Conservation (phyloP, 2,113 vertebrate genomes). For the Synodontis membranacea region DNA sequence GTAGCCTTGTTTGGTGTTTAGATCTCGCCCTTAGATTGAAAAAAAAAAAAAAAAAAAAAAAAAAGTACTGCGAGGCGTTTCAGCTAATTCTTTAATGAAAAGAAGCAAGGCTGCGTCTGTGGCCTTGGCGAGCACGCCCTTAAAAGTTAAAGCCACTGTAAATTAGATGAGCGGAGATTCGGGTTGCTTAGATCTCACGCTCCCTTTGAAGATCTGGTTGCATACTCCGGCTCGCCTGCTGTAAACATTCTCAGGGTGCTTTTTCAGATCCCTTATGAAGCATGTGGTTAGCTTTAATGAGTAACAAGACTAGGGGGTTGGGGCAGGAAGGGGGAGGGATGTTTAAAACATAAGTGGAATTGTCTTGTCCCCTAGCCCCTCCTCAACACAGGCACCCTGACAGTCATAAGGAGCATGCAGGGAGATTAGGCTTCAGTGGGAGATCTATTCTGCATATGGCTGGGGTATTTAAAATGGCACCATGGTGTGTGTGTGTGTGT, state of each 20-base stretch:
- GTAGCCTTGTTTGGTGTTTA: slow-evolving; percentile 62
- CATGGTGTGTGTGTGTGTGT: no score
- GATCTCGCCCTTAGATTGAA: slow-evolving; percentile 60
- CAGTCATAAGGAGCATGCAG: slow-evolving; percentile 13
- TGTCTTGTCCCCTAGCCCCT: slow-evolving; percentile 47
- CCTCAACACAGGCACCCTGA: slow-evolving; percentile 31
- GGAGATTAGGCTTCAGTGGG: slow-evolving; percentile 30
- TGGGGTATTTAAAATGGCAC: slow-evolving; percentile 50
- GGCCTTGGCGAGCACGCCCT: slow-evolving; percentile 57
- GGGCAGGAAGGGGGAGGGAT: slow-evolving; percentile 9
- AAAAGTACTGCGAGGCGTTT: slow-evolving; percentile 57
- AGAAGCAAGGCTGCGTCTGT: slow-evolving; percentile 67
- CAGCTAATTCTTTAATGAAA: slow-evolving; percentile 45
- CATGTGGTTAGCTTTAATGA: slow-evolving; percentile 49
- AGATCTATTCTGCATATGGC: slow-evolving; percentile 60
- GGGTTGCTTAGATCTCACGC: slow-evolving; percentile 34
- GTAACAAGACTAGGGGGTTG: slow-evolving; percentile 51
- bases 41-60: no score
- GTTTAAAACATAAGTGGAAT: slow-evolving; percentile 69
- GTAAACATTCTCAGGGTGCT: slow-evolving; percentile 30
- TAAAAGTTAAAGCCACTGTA: slow-evolving; percentile 64
- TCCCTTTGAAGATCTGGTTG: slow-evolving; percentile 59
- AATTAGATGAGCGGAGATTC: slow-evolving; percentile 57
- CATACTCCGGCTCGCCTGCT: slow-evolving; percentile 31
- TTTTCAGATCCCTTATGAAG: slow-evolving; percentile 55